phyloP scores from a whole-genome alignment of 2,888 invertebrate genomes.

The Metacarcinus magister region DNA sequence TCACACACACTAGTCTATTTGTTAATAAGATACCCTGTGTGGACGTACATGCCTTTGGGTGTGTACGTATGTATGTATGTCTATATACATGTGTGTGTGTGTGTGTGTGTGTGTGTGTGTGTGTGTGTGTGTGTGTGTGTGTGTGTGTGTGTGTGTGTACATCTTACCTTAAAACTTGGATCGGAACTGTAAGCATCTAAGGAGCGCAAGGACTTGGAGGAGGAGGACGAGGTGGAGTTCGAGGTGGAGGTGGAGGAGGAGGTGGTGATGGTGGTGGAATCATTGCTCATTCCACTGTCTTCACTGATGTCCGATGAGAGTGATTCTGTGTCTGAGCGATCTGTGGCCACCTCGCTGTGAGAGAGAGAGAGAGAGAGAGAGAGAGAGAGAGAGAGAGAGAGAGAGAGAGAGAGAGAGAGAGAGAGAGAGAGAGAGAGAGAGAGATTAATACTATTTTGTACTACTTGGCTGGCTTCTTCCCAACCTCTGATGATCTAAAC shows the following conservation, averaged over 20 bases:
- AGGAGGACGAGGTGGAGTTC: background rate
- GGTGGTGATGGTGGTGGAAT: conserved; percentile 54
- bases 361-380: conserved; percentile 56
- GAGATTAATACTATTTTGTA: background rate
- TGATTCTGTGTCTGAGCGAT: conserved; percentile 78
- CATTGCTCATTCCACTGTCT: conserved; percentile 81
- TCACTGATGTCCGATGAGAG: conserved; percentile 81
- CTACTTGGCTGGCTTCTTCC: background rate
- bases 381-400: conserved; percentile 50
- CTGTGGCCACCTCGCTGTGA: conserved; percentile 56
- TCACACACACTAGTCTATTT: background rate
- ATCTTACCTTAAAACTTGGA: conserved; percentile 75
- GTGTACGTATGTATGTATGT: too few species aligned
- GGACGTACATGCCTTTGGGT: background rate
- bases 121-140: conserved; percentile 53
- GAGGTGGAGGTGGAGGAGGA: conserved; percentile 50
- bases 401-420: background rate
- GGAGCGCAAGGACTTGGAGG: conserved; percentile 43
- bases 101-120: conserved; percentile 18
- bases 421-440: too few species aligned
- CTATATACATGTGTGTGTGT: too few species aligned
- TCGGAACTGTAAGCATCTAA: conserved; percentile 68
- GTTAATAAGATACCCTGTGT: too few species aligned
- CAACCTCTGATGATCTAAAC: background rate
- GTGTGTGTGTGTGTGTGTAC: conserved; percentile 33